Conservation (phyloP, 2,797 vertebrate genomes). For the Anabacerthia variegaticeps region DNA sequence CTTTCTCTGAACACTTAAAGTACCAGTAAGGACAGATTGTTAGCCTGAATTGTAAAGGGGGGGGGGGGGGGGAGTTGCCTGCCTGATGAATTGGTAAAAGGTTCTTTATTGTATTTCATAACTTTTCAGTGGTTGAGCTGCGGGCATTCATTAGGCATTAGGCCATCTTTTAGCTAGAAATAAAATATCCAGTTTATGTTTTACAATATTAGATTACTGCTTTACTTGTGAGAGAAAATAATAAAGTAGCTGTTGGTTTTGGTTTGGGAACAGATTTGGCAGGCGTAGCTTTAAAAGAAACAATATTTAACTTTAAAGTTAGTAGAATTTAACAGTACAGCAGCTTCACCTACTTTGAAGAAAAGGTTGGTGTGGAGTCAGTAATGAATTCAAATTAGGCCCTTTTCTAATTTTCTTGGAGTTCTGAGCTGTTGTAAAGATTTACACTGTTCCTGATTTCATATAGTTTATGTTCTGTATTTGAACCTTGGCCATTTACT, state of each 20-base stretch:
- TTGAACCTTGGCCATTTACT: conserved; percentile 5
- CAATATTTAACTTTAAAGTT: not conserved
- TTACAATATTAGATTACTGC: not conserved
- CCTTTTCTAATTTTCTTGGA: not conserved
- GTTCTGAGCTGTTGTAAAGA: not conserved
- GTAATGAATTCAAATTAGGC: not conserved
- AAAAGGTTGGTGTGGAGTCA: not conserved
- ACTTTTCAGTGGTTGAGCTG: not conserved
- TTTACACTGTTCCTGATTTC: not conserved
- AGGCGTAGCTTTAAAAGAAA: not conserved
- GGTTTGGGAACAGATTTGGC: not conserved
- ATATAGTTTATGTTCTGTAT: not conserved
- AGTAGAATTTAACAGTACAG: not conserved
- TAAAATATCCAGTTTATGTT: not conserved
- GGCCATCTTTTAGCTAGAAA: not conserved
- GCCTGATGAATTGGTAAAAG: conserved; percentile 25
- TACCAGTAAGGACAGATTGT: not conserved
- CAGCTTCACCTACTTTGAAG: not conserved
- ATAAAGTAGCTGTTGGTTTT: not conserved
- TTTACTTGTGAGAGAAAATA: not conserved
- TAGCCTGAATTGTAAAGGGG: conserved; percentile 8
- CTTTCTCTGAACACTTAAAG: conserved; percentile 9
- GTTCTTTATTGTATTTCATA: not conserved
- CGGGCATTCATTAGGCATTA: not conserved
- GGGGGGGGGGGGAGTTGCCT: conserved; percentile 16